Evolutionary conservation across 2,888 invertebrate genomes (phyloP).

Genomic region (Trachelus iudaicus): DNA sequence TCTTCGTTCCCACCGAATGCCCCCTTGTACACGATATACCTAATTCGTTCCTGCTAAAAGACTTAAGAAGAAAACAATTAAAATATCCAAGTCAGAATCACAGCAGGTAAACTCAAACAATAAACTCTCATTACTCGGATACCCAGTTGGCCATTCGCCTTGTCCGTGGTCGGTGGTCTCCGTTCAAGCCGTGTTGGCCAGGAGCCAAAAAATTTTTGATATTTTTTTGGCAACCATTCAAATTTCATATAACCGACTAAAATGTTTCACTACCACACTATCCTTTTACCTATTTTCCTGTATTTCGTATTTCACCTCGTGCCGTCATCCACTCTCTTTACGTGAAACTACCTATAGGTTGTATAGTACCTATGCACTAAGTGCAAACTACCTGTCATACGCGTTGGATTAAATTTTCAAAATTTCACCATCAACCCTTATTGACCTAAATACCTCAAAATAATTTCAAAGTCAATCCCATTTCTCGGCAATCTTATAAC

Average conservation of each 20-base stretch:
- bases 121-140: conserved; percentile 54
- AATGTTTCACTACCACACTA: conserved; percentile 47
- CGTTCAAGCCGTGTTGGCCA: conserved; percentile 41
- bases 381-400: not conserved
- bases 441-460: too few relatives aligned
- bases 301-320: not conserved
- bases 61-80: not conserved
- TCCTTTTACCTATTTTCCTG: not conserved
- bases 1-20: too few relatives aligned
- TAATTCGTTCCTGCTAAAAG: not conserved
- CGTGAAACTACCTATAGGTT: too few relatives aligned
- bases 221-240: conserved; percentile 58
- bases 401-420: too few relatives aligned
- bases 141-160: conserved; percentile 38
- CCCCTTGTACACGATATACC: too few relatives aligned
- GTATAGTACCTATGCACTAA: too few relatives aligned
- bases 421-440: too few relatives aligned
- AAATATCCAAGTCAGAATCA: conserved; percentile 28
- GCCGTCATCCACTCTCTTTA: not conserved
- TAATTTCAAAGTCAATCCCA: too few relatives aligned
- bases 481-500: too few relatives aligned
- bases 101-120: conserved; percentile 40
- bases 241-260: conserved; percentile 53
- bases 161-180: conserved; percentile 45
- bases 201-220: conserved; percentile 57